A percentile compares a stretch with the other conserved stretches of the same genome.
Conservation (phyloP, 2,888 invertebrate genomes). For the Brenthis daphne region DNA sequence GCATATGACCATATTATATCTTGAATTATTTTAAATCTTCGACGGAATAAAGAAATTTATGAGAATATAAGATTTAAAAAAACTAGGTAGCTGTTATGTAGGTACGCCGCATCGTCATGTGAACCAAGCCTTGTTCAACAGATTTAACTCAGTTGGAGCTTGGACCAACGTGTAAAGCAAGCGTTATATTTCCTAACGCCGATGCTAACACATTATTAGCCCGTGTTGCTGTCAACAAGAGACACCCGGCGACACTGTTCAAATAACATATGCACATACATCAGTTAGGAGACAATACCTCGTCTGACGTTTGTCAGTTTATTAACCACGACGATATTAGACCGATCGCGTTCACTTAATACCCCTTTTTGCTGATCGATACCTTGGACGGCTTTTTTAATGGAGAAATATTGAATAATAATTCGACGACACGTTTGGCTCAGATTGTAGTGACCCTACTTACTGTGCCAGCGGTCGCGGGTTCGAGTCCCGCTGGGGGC, state of each 20-base stretch:
- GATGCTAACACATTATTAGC: slow-evolving; percentile 34
- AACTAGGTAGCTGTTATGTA: not conserved
- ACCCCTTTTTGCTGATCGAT: slow-evolving; percentile 21
- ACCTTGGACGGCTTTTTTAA: slow-evolving; percentile 21
- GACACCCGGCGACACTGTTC: slow-evolving; percentile 34
- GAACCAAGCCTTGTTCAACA: not conserved
- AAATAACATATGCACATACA: slow-evolving; percentile 37
- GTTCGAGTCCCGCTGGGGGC: too few relatives aligned
- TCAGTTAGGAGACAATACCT: slow-evolving; percentile 38
- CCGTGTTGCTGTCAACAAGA: slow-evolving; percentile 34
- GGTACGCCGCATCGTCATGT: not conserved
- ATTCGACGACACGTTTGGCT: too few relatives aligned
- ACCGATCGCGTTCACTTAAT: slow-evolving; percentile 30
- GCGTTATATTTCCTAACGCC: slow-evolving; percentile 24
- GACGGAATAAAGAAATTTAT: too few relatives aligned
- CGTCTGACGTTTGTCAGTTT: slow-evolving; percentile 37
- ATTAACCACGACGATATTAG: slow-evolving; percentile 36
- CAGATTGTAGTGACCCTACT: too few relatives aligned
- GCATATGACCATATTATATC: too few relatives aligned
- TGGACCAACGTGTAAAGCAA: slow-evolving; percentile 3
- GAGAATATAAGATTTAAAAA: too few relatives aligned
- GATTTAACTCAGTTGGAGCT: not conserved
- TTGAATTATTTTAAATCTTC: too few relatives aligned
- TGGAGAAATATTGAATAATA: slow-evolving; percentile 1
- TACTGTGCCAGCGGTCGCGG: too few relatives aligned